Conservation (phyloP, 2,797 vertebrate species). For the Chaetophractus vellerosus region DNA sequence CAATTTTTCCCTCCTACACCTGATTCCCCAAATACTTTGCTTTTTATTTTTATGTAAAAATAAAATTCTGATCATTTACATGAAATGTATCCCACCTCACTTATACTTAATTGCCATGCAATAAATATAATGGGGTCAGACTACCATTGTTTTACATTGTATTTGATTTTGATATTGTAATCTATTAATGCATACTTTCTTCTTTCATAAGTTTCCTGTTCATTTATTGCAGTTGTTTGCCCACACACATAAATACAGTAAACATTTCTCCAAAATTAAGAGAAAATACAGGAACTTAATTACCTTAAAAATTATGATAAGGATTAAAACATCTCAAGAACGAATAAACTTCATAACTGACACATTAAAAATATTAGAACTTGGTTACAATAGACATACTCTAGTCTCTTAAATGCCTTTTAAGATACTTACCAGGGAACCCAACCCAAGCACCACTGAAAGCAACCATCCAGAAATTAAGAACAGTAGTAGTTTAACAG, state of each 20-base stretch:
- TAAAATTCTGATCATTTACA: neutral
- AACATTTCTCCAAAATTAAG: neutral
- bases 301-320: neutral
- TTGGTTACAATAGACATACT: neutral
- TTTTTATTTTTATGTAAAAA: conserved; percentile 1
- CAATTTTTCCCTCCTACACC: neutral
- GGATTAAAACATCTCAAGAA: neutral
- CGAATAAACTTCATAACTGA: neutral
- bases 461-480: conserved; percentile 19
- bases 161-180: neutral
- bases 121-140: neutral
- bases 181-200: neutral
- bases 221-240: neutral
- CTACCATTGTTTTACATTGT: neutral
- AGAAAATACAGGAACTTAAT: neutral
- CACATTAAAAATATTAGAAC: neutral
- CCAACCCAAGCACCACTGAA: neutral
- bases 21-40: neutral
- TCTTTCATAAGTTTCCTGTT: neutral
- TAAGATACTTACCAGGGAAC: neutral
- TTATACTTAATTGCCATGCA: neutral
- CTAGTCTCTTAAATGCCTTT: neutral
- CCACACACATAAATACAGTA: neutral
- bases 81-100: neutral
- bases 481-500: conserved; percentile 49